Percentiles rank a stretch among this genome's conserved stretches.
These are phyloP conservation scores for Chorisops tibialis DNA, from an alignment of 2,888 invertebrate genomes.

Conservation along the genomic window DNA sequence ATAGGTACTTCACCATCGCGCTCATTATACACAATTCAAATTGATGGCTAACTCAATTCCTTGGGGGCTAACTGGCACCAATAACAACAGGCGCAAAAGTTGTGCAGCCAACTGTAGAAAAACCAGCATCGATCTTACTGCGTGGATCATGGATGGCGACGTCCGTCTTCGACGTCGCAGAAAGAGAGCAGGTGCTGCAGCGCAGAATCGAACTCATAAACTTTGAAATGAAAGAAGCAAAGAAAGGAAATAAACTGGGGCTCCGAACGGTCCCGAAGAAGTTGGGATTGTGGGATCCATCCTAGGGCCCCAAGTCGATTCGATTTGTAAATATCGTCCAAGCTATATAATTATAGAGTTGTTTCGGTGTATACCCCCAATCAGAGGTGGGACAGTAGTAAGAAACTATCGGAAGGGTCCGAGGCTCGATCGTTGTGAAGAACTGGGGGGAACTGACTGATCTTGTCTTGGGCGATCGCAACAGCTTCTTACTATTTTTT, in stretches of 20 bases:
- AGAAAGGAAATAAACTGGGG: not conserved
- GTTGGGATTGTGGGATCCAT: not conserved
- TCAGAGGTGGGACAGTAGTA: not conserved
- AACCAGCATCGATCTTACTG: too few species aligned
- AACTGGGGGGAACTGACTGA: not conserved
- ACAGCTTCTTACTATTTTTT: not conserved
- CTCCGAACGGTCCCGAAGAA: not conserved
- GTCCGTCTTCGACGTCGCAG: too few species aligned
- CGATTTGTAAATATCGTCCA: slow-evolving; percentile 1
- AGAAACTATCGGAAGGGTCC: too few species aligned
- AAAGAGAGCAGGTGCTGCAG: not conserved
- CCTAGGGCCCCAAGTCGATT: not conserved
- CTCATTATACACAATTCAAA: slow-evolving; percentile 2
- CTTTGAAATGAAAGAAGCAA: not conserved
- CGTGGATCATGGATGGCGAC: too few species aligned
- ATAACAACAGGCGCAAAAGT: not conserved
- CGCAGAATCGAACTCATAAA: not conserved
- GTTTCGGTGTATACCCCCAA: not conserved
- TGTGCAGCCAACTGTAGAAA: not conserved
- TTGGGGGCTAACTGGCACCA: not conserved
- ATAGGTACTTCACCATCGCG: not conserved
- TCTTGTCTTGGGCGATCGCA: slow-evolving; percentile 4
- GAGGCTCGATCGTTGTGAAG: too few species aligned
- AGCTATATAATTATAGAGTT: not conserved
- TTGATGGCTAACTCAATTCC: not conserved